These are phyloP conservation scores for Grammomys dolichurus DNA, from an alignment of 2,113 vertebrate species.

Conservation along the genomic window DNA sequence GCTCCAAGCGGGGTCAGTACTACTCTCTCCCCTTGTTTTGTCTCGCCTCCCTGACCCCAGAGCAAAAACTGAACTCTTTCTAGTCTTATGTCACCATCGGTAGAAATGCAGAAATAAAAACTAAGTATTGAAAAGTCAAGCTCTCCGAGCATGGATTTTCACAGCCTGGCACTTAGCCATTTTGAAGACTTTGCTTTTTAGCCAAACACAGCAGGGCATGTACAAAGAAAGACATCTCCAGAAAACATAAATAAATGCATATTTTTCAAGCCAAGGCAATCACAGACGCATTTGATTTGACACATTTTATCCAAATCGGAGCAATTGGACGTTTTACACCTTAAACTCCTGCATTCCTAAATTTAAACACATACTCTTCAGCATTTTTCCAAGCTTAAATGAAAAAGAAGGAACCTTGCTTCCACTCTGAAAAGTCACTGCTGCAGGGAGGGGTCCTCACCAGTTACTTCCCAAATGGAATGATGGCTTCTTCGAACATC, in stretches of 20 bases:
- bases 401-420: neutral
- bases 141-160: neutral
- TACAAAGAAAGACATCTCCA: neutral
- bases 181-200: neutral
- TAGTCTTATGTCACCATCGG: neutral
- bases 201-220: neutral
- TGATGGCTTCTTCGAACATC: neutral
- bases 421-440: neutral
- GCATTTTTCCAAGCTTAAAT: neutral
- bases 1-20: accelerated
- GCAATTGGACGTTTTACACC: neutral
- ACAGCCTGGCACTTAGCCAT: neutral
- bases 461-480: neutral
- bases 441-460: accelerated
- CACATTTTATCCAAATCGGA: neutral
- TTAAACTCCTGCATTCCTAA: neutral
- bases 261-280: neutral
- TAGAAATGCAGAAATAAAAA: neutral
- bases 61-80: neutral
- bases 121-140: neutral
- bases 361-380: neutral
- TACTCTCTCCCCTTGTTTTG: neutral
- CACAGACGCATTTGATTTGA: neutral
- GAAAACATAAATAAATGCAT: neutral
- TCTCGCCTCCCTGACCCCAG: neutral